Evolutionary conservation across 2,888 invertebrate species (phyloP), one percentile per base, ranked within the genome.

Genomic region (Zhengitettix transpicula): DNA sequence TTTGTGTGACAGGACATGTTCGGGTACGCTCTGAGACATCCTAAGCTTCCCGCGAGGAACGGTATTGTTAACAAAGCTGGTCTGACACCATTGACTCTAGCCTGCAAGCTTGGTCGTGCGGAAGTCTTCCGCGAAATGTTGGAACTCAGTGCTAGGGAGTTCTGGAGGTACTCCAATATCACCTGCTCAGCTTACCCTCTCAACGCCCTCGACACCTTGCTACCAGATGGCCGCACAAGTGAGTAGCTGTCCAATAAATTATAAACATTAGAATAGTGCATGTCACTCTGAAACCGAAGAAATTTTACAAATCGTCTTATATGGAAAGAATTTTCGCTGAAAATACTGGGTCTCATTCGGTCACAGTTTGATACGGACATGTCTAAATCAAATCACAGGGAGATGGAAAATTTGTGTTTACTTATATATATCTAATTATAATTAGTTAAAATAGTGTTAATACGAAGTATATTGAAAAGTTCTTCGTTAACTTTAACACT

Each of bases 101-200:
- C 99, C 60, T 96, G 98, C 72, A 93, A 95, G 74, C 78, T 99
- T 63, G 98, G 98, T 59, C 83, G 98, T 60, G 93, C 94, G 44
- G 90, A 93, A 67, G 95, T 99, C 64, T 99, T 99, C 77, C 83
- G 91, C 65, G 97, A 97, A 77, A 98, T 99, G 93, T 79, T 99
- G 73, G 98, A 99, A 72, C 79, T 98, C 10, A 93, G 89, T 11
- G 88, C 89, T 14, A 81, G 91, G 71, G 98, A 97, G 75, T 95
- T 98, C 75, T 99, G 99, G 99, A 79, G 97, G 58, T 99, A 97
- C 76, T 96, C 96, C 70, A 98, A 98, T 71, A 96, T 98, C 67
- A 96, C 95, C 11, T 99, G 98, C 74, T 96, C 97, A 0, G 96
- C 93, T 8, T 99, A 99, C 74, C 97, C 97, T 0, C 77, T 99